Evolutionary conservation across 2,797 vertebrate genomes (phyloP).

Genomic region (Synaphobranchus kaupii): DNA sequence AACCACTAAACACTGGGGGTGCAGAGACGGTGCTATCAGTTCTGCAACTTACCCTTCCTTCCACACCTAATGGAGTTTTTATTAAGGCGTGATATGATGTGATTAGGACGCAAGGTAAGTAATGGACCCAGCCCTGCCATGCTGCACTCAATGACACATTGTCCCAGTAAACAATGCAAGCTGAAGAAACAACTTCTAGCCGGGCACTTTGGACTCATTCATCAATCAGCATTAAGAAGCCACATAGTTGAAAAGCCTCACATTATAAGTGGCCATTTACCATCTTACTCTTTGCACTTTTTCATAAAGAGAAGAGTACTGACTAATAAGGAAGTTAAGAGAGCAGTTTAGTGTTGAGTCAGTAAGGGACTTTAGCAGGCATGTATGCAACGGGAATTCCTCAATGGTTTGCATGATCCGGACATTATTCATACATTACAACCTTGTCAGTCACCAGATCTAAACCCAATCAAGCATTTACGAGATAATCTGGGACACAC

Average conservation of each 20-base stretch:
- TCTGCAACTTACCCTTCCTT: conserved; percentile 34
- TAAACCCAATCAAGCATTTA: background rate
- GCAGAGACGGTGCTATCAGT: conserved; percentile 19
- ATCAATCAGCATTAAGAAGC: background rate
- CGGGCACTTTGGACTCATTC: background rate
- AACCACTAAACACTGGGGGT: conserved; percentile 18
- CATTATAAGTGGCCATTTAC: background rate
- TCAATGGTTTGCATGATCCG: background rate
- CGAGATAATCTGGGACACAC: background rate
- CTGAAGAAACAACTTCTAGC: conserved; percentile 16
- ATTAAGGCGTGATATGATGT: conserved; percentile 40
- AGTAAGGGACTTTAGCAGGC: background rate
- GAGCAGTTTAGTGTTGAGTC: background rate
- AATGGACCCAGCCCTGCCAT: conserved; percentile 39
- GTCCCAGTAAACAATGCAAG: conserved; percentile 25
- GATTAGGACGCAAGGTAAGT: conserved; percentile 37
- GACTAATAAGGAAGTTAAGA: background rate
- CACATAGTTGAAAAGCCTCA: too few relatives aligned
- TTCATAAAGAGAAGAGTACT: background rate
- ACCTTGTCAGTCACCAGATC: background rate
- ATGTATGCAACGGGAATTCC: background rate
- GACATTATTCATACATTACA: background rate
- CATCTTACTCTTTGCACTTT: background rate
- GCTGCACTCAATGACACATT: conserved; percentile 7
- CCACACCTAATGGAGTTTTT: conserved; percentile 50